Evolutionary conservation across 2,888 invertebrate species (phyloP).

Genomic region (Mesoligia furuncula): DNA sequence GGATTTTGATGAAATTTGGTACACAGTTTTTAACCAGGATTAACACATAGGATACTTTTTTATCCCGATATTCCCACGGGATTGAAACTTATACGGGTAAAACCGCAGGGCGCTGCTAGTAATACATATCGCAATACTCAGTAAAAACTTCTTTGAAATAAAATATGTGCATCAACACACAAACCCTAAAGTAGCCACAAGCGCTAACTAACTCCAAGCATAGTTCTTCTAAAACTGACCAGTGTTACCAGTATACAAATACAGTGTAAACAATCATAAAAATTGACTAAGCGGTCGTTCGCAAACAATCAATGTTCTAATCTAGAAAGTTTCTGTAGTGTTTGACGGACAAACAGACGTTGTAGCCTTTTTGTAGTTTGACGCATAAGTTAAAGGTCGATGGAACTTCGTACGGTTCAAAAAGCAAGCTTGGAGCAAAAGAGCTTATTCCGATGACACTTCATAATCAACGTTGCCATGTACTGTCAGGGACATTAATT

Average conservation of each 20-base stretch:
- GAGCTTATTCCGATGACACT: neutral
- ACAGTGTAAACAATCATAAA: slow-evolving; percentile 34
- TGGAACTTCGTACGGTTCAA: slow-evolving; percentile 21
- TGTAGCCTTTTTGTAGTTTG: slow-evolving; percentile 45
- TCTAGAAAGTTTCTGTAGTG: slow-evolving; percentile 49
- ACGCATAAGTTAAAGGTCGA: slow-evolving; percentile 26
- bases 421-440: slow-evolving; percentile 13
- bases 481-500: neutral
- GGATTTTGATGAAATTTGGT: no score
- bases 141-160: neutral
- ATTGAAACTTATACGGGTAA: no score
- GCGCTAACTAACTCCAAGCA: slow-evolving; percentile 23
- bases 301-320: slow-evolving; percentile 58
- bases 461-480: neutral
- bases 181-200: slow-evolving; percentile 20
- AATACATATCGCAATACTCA: neutral
- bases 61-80: no score
- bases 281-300: slow-evolving; percentile 28
- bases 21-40: no score
- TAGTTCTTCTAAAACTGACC: slow-evolving; percentile 34
- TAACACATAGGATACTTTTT: no score
- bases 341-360: slow-evolving; percentile 47
- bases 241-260: slow-evolving; percentile 14
- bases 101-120: no score
- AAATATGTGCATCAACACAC: neutral